Percentiles rank a stretch among this genome's conserved stretches.
Evolutionary conservation across 2,797 vertebrate genomes (phyloP).

Genomic region (Lepus townsendii): DNA sequence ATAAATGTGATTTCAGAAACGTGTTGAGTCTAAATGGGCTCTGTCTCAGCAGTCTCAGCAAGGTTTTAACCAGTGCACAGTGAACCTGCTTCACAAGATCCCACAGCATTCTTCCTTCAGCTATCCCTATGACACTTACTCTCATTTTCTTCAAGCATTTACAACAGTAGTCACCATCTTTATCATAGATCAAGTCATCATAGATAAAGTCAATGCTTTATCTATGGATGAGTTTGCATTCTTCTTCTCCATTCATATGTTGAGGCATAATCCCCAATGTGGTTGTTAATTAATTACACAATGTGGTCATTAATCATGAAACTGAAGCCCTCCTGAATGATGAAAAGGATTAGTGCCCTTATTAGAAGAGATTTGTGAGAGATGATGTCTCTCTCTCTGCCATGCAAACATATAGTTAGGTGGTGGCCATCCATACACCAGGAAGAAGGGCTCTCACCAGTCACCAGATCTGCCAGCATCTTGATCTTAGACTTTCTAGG

Average conservation of each 20-base stretch:
- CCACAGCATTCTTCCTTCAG: neutral
- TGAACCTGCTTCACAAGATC: neutral
- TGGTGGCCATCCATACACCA: no score
- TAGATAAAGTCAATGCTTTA: neutral
- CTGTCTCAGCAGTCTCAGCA: neutral
- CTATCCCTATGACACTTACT: neutral
- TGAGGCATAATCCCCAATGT: neutral
- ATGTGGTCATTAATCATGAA: neutral
- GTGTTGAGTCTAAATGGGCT: neutral
- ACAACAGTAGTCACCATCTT: neutral
- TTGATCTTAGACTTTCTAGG: neutral
- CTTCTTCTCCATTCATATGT: no score
- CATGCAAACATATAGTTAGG: neutral
- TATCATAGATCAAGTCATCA: no score
- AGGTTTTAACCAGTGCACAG: neutral
- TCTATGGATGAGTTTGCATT: neutral
- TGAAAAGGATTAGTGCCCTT: neutral
- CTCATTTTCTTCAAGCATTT: neutral
- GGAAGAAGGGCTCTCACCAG: neutral
- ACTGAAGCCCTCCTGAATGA: neutral
- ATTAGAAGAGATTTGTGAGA: neutral
- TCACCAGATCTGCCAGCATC: neutral
- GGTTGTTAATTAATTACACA: neutral
- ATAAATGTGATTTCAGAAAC: neutral
- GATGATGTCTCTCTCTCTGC: neutral